Conservation (phyloP, 2,113 vertebrate species). For the Pandion haliaetus region DNA sequence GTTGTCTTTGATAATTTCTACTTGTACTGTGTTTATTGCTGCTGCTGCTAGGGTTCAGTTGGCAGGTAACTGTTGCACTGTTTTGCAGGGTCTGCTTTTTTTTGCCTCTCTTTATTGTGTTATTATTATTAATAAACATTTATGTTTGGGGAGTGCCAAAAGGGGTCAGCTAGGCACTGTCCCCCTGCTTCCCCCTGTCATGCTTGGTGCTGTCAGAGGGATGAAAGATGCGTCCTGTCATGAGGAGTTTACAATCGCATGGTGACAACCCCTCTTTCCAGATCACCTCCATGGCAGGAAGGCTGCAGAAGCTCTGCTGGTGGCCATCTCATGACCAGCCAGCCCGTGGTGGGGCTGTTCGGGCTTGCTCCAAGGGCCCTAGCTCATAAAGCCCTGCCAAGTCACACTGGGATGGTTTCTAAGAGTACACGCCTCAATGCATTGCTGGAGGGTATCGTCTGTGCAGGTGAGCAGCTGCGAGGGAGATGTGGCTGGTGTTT, state of each 20-base stretch:
- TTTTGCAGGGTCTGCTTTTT: not conserved
- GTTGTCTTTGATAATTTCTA: constrained; percentile 53
- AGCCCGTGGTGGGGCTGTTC: not conserved
- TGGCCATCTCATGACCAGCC: not conserved
- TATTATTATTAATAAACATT: not conserved
- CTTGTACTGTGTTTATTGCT: constrained; percentile 1
- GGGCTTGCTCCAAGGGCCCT: not conserved
- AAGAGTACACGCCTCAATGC: accelerated
- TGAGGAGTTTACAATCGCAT: not conserved
- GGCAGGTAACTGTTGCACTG: constrained; percentile 23
- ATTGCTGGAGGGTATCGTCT: not conserved
- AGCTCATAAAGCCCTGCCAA: not conserved
- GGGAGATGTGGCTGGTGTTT: not conserved
- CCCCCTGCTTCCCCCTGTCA: not conserved
- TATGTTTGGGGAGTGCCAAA: not conserved
- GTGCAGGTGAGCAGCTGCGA: not conserved
- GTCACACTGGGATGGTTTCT: not conserved
- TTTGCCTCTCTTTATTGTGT: not conserved
- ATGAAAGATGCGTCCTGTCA: not conserved
- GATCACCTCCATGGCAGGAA: not conserved
- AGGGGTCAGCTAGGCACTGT: not conserved
- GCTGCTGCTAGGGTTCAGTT: constrained; percentile 25
- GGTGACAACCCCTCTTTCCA: not conserved
- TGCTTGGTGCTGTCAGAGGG: not conserved
- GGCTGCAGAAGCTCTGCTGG: not conserved